Base-by-base conservation (phyloP, 2,797 vertebrate species). In the Adrianichthys oophorus region DNA sequence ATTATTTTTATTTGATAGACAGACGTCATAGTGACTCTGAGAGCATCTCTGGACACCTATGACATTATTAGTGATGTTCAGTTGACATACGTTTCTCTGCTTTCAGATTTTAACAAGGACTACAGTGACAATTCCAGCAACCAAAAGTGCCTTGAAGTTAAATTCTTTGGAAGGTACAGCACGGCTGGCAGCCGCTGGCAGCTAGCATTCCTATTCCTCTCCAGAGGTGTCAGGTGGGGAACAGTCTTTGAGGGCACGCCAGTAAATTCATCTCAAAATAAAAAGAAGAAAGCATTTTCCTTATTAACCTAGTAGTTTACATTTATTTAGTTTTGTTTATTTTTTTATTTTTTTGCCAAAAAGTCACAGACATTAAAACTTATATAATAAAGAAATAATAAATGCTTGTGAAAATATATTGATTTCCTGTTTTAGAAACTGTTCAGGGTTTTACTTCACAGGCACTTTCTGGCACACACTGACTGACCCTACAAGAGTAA, bases 401-500 rank as follows among this genome's bases (percentile, higher is more conserved):
- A 37, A 37, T 12, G 0, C 32, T 37, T 37, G 12, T 3, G 32
- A 37, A 37, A 37, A 13, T 37, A 13, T 12, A 37, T 37, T 37
- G 26, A 7, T 29, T 29, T 29, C 26, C 32, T 12, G 13, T 37
- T 37, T 37, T 37, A 10, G 13, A 12, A 37, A 12, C 10, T 2
- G 32, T 10, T 10, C 32, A 37, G 32, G 8, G 32, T 37, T 37
- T 37, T 1, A 37, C 32, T 37, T 37, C 32, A 37, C 32, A 37
- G 5, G 7, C 26, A 26, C 26, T 7, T 26, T 26, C 5, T 26
- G 26, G 4, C 29, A 1, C 29, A 32, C 32, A 37, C 62, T 74
- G 52, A 78, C 72, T 85, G 83, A 90, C 87, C 85, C 82, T 68
- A 75, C 78, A 78, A 80, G 48, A 51, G 67, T 76, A 67, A 69